phyloP scores from a whole-genome alignment of 2,113 vertebrate species.

The Gopherus evgoodei region DNA sequence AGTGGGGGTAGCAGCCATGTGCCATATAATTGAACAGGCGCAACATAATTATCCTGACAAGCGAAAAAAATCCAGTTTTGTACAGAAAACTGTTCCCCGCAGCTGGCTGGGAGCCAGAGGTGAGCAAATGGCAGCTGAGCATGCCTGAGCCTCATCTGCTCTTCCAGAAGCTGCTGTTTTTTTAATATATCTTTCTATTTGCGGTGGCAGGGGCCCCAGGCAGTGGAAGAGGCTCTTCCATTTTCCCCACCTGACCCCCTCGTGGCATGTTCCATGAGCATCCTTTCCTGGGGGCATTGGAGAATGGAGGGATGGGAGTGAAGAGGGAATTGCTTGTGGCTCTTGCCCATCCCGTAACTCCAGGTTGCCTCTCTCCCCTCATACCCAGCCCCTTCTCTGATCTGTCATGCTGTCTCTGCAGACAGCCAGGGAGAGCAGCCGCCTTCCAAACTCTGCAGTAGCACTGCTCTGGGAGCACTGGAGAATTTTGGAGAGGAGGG shows the following conservation, averaged over 20 bases:
- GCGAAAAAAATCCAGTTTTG: conserved; percentile 49
- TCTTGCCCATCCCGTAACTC: not conserved
- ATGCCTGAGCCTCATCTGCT: conserved; percentile 46
- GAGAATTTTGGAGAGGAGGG: not conserved
- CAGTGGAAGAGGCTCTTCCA: not conserved
- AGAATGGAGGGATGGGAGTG: not conserved
- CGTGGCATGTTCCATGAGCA: not conserved
- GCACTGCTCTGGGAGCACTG: not conserved
- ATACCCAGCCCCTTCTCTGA: not conserved
- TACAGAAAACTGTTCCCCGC: not conserved
- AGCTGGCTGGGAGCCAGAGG: conserved; percentile 50
- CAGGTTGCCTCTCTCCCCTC: not conserved
- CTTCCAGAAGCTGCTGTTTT: conserved; percentile 31
- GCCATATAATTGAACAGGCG: conserved; percentile 15
- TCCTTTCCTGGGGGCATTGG: not conserved
- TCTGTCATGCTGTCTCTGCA: not conserved
- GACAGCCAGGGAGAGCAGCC: not conserved
- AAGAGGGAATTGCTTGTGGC: not conserved
- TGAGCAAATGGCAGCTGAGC: conserved; percentile 42
- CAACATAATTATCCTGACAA: conserved; percentile 59
- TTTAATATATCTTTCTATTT: not conserved
- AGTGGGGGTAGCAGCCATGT: not conserved
- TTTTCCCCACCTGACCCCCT: conserved; percentile 15
- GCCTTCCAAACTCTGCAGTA: not conserved
- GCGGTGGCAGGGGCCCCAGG: conserved; percentile 8